Base-by-base conservation (phyloP, 2,113 vertebrate genomes). In the Ceratotherium simum region DNA sequence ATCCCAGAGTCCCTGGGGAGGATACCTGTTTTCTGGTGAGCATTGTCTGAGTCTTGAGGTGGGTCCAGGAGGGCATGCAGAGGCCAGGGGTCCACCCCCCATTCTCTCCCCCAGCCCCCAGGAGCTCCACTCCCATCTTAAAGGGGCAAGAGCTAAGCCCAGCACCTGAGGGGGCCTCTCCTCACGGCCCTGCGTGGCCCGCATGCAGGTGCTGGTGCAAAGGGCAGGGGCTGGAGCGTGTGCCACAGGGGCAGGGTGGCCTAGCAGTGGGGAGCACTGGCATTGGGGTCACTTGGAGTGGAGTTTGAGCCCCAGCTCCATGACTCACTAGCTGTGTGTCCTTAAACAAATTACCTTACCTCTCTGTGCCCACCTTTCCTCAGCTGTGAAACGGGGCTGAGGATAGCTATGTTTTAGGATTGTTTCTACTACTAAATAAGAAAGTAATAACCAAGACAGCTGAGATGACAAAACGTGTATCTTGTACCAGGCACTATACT, bases 71-170 rank as follows among this genome's bases (percentile, higher is more conserved):
- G 46, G 7, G 17, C 8, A 65, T 17, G 3, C 27, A 25, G 36
- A 39, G 27, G 51, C 18, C 73, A 33, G 16, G 42, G 23, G 8
- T 16, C 73, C 10, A 79, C 39, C 23, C 6, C 2, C 1, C 9
- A 10, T 0, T 29, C 39, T 6, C 31, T 86, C 1, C 17, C n/a
- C 51, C 4, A 13, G 17, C 17, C 54, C 9, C 23, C 0, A 36
- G 23, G 5, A 54, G 70, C 9, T 36, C 51, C 46, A 10, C 14
- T 17, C 36, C 23, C 5, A 33, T 48, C 29, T 42, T 70, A 27
- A 70, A 81, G 11, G 5, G 17, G 2, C 31, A 58, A 48, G 3
- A 60, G 27, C 33, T 13, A 27, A 62, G 23, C 33, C 39, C 88
- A 58, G 60, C 33, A 36, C 54, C 64, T 17, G 48, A 10, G 13